A percentile compares a stretch with the other conserved stretches of the same genome.
Conservation (phyloP, 2,113 vertebrate species). For the Beaufortia kweichowensis region DNA sequence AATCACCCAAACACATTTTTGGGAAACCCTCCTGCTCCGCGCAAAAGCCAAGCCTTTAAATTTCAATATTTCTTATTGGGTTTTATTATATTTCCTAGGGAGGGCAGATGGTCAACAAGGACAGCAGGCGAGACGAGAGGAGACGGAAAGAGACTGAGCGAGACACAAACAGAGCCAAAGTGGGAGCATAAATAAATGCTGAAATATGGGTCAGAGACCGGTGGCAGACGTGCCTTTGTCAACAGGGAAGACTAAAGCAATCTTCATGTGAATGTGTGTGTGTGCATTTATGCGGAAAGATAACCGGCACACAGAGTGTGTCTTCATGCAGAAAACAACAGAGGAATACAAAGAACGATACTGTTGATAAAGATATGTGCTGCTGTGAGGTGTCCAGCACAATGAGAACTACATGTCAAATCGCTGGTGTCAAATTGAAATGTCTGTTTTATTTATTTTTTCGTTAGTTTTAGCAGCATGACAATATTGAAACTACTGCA, state of each 20-base stretch:
- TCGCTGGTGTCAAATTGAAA: background rate
- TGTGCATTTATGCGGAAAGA: background rate
- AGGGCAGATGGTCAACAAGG: slow-evolving; percentile 5
- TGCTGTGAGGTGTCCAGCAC: background rate
- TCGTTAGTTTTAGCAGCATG: background rate
- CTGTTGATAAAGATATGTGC: slow-evolving; percentile 3
- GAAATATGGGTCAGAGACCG: slow-evolving; percentile 39
- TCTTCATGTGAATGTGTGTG: slow-evolving; percentile 11
- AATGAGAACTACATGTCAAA: background rate
- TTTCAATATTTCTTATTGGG: slow-evolving; percentile 25
- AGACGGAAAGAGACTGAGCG: slow-evolving; percentile 17
- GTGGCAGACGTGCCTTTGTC: slow-evolving; percentile 26
- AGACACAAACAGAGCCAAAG: slow-evolving; percentile 29
- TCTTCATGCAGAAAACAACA: slow-evolving; percentile 26
- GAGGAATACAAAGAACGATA: slow-evolving; percentile 9
- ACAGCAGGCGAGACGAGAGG: background rate
- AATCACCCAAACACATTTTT: background rate
- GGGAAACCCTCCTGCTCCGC: background rate
- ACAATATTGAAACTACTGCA: too few species aligned
- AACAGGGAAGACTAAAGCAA: slow-evolving; percentile 40
- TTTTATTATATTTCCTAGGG: slow-evolving; percentile 7
- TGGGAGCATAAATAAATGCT: slow-evolving; percentile 35
- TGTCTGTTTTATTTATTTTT: background rate
- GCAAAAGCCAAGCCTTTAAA: background rate
- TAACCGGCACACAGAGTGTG: background rate